Base-by-base conservation (phyloP, 2,888 invertebrate species). In the Sphaeridia pumilis region DNA sequence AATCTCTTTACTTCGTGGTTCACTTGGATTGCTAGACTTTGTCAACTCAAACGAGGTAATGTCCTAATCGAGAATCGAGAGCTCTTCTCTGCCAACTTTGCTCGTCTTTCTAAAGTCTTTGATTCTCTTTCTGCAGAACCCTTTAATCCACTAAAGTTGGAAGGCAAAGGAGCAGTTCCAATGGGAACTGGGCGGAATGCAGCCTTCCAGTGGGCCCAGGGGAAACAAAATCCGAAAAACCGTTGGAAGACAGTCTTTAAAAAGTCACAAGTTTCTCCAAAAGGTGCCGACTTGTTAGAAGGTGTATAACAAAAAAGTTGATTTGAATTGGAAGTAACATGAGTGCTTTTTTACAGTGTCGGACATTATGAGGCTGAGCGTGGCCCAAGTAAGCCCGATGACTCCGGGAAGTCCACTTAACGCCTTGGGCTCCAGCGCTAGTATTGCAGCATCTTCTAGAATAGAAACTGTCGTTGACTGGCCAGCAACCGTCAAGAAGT, bases 1-100 rank as follows among this genome's bases (percentile, higher is more conserved):
- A 99, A 98, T 73, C 79, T 99, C 62, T 81, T 98, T 67, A 95
- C 94, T 43, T 90, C 88, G 42, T 89, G 90, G 89, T 77, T 88
- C 58, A 82, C 86, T 73, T 89, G 86, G 76, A 75, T 90, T 61
- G 81, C 83, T 65, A 81, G 83, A 66, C 74, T 83, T 67, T 88
- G 87, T 75, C 84, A 73, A 65, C 70, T 72, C 58, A 71, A 73
- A 71, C 72, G 55, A 56, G 58, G 57, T 57, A 27, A n/a, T n/a
- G n/a, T n/a, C n/a, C n/a, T n/a, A n/a, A n/a, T n/a, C n/a, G n/a
- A n/a, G n/a, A n/a, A n/a, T n/a, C n/a, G n/a, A n/a, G n/a, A n/a
- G n/a, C n/a, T n/a, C n/a, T n/a, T n/a, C n/a, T n/a, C n/a, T n/a
- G n/a, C n/a, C n/a, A n/a, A n/a, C n/a, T n/a, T n/a, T n/a, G n/a